Evolutionary conservation across 2,888 invertebrate genomes (phyloP).

Genomic region (Andrena chrysosceles): DNA sequence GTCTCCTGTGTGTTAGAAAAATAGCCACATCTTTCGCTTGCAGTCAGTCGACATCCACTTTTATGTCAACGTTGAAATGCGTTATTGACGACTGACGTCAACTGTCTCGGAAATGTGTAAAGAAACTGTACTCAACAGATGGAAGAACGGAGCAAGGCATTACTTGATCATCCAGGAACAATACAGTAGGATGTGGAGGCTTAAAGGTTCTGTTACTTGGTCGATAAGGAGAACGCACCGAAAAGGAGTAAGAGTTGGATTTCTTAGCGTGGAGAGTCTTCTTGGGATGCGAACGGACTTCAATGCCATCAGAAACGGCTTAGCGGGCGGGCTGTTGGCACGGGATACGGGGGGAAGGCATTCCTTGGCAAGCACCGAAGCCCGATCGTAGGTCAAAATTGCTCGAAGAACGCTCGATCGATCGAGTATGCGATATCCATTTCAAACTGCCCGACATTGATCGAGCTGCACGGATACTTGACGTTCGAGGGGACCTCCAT

Average conservation of each 20-base stretch:
- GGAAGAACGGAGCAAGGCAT: no score
- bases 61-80: no score
- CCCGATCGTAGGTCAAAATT: conserved; percentile 49
- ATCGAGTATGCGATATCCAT: conserved; percentile 45
- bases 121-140: no score
- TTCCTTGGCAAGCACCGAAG: conserved; percentile 52
- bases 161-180: background rate
- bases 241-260: conserved; percentile 23
- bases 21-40: no score
- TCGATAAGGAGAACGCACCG: conserved; percentile 20
- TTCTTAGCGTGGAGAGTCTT: conserved; percentile 18
- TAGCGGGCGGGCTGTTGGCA: conserved; percentile 43
- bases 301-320: conserved; percentile 53
- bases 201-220: conserved; percentile 3
- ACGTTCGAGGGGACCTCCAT: background rate
- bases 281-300: conserved; percentile 14
- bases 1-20: no score
- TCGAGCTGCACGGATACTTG: conserved; percentile 25
- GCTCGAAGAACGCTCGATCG: conserved; percentile 51
- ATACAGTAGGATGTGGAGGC: background rate
- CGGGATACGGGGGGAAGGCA: conserved; percentile 35
- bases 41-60: no score
- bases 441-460: conserved; percentile 22
- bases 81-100: no score
- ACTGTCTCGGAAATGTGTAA: no score